Percentiles rank a stretch among this genome's conserved stretches.
Evolutionary conservation across 2,113 vertebrate genomes (phyloP).

Genomic region (Himantopus leucocephalus): DNA sequence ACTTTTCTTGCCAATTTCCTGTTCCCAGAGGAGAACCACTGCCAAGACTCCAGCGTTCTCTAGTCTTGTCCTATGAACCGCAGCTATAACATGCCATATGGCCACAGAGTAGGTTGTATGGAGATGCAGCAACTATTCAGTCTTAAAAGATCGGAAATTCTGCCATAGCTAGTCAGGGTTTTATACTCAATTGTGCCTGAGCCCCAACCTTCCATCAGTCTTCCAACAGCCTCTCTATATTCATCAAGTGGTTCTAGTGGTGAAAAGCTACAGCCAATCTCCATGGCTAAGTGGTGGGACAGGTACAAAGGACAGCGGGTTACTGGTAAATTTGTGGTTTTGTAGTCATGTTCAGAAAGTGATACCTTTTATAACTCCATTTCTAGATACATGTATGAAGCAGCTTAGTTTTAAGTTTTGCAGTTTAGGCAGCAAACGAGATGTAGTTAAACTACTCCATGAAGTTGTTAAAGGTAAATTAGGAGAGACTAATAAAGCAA

Average conservation of each 20-base stretch:
- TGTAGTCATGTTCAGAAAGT: neutral
- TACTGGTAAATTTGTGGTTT: neutral
- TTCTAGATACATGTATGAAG: rapidly evolving
- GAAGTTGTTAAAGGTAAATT: too few species aligned
- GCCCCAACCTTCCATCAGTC: neutral
- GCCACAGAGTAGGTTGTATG: neutral
- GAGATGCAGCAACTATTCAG: neutral
- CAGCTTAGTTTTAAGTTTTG: neutral
- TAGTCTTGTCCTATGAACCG: neutral
- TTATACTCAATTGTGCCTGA: neutral
- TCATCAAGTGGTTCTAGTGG: neutral
- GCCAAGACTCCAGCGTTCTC: neutral
- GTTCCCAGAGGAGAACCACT: neutral
- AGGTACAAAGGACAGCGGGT: neutral
- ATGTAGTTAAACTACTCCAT: too few species aligned
- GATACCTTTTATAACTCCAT: neutral
- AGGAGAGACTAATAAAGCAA: too few species aligned
- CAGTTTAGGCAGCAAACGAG: too few species aligned
- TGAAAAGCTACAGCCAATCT: neutral
- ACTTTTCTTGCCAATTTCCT: neutral
- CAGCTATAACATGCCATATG: neutral
- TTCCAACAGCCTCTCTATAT: neutral
- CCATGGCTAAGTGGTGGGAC: neutral
- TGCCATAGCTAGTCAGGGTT: neutral
- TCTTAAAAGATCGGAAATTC: neutral